Conservation (phyloP, 2,888 invertebrate species). For the Cheiracanthium punctorium region DNA sequence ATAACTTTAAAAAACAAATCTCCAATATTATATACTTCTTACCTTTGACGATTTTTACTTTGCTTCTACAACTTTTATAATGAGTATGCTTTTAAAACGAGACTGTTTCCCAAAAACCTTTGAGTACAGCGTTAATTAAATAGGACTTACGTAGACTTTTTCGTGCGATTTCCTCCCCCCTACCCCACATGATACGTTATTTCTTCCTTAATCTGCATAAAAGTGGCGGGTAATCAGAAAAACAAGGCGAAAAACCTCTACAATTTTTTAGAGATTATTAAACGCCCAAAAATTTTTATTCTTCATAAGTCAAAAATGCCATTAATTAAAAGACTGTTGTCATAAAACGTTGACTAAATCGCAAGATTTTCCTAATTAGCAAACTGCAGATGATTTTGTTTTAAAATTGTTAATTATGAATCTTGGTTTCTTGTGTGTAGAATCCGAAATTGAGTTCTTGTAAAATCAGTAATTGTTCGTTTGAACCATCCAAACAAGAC, state of each 20-base stretch:
- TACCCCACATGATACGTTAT: not conserved
- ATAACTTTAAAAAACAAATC: not conserved
- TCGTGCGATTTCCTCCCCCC: not conserved
- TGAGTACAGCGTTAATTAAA: conserved; percentile 57
- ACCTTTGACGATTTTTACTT: not conserved
- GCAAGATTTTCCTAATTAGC: conserved; percentile 41
- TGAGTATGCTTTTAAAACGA: not conserved
- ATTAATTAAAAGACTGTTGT: conserved; percentile 40
- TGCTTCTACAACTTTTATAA: not conserved
- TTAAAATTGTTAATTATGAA: conserved; percentile 52
- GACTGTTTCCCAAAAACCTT: not conserved
- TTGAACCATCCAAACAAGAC: too few relatives aligned
- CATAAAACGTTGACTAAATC: conserved; percentile 19
- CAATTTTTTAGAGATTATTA: conserved; percentile 19
- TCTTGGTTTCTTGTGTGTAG: not conserved
- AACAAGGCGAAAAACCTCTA: conserved; percentile 24
- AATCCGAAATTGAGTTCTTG: too few relatives aligned
- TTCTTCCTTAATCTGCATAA: not conserved
- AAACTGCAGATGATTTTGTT: conserved; percentile 12
- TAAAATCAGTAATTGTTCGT: too few relatives aligned
- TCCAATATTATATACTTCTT: not conserved
- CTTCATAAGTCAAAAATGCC: conserved; percentile 25
- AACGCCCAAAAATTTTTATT: not conserved
- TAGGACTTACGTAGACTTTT: conserved; percentile 43
- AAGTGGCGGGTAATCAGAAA: not conserved